phyloP scores from a whole-genome alignment of 2,113 vertebrate species.

The Saguinus midas region DNA sequence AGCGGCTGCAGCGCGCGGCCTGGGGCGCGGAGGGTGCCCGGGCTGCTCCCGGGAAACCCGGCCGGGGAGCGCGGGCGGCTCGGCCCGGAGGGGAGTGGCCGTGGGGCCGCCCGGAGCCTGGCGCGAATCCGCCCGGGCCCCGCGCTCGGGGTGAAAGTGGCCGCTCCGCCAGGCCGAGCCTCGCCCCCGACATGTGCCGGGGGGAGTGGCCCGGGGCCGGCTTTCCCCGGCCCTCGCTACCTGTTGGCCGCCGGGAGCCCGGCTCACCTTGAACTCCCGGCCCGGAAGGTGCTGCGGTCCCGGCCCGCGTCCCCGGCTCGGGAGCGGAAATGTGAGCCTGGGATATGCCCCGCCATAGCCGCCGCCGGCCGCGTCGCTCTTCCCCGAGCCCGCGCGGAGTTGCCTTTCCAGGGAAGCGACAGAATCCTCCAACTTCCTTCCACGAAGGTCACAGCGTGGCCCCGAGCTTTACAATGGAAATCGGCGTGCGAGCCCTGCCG shows the following conservation, averaged over 20 bases:
- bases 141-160: neutral
- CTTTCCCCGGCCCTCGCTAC: slow-evolving; percentile 26
- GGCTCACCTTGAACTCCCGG: slow-evolving; percentile 69
- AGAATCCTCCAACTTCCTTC: slow-evolving; percentile 61
- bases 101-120: neutral
- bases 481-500: neutral
- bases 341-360: neutral
- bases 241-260: slow-evolving; percentile 38
- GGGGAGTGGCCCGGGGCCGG: slow-evolving; percentile 59
- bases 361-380: neutral
- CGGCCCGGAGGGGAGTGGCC: neutral
- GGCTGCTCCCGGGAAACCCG: slow-evolving; percentile 35
- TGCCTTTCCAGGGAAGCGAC: slow-evolving; percentile 37
- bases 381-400: neutral
- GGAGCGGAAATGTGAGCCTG: slow-evolving; percentile 8
- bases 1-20: slow-evolving; percentile 48
- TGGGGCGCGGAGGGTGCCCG: slow-evolving; percentile 63
- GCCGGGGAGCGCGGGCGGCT: neutral
- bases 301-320: neutral
- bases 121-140: neutral
- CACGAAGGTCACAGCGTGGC: slow-evolving; percentile 54
- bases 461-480: neutral
- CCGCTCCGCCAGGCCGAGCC: slow-evolving; percentile 42
- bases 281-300: slow-evolving; percentile 34
- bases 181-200: neutral